Base-by-base conservation (phyloP, 2,797 vertebrate genomes). In the Rhynchotus rufescens region DNA sequence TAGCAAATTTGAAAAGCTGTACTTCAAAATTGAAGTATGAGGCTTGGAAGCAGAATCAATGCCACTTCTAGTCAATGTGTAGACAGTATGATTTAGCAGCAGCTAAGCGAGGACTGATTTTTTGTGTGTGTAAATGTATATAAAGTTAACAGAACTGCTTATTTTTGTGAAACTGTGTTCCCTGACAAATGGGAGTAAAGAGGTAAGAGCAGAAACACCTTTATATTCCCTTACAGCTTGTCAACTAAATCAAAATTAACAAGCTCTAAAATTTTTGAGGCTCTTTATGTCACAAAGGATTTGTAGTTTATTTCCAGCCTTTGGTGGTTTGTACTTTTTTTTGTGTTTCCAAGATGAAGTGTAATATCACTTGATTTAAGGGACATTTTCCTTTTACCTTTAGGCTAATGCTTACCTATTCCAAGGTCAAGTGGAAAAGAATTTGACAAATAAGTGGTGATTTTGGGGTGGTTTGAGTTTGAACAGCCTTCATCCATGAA, bases 231-330 rank as follows among this genome's bases (percentile, higher is more conserved):
- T 76, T 79, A 26, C 73, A 59, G 25, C 60, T 85, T 93, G 88
- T 94, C 93, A 84, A 71, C 86, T 89, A 94, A 95, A 94, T 92
- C 88, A 85, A 87, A 96, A 90, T 80, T 87, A 90, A 85, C 88
- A 94, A 86, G 84, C 84, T 83, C 82, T 81, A 90, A 92, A 87
- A 90, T 89, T 73, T 72, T 69, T 78, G 75, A 81, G 79, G 64
- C 80, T 86, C 66, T 73, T 38, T 60, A 14, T 34, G 90, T 95
- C 94, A 84, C 82, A 60, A 65, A 91, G 77, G 93, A 83, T 93
- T 92, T 96, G 80, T 61, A 84, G 75, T 87, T 88, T 91, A 60
- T 81, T 89, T 84, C 40, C 85, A 92, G 80, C 83, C 85, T 59
- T 80, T 80, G 89, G 86, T 91, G 0, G 92, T 88, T 92, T 90